Evolutionary conservation across 2,113 vertebrate species (phyloP).

Genomic region (Mugil cephalus): DNA sequence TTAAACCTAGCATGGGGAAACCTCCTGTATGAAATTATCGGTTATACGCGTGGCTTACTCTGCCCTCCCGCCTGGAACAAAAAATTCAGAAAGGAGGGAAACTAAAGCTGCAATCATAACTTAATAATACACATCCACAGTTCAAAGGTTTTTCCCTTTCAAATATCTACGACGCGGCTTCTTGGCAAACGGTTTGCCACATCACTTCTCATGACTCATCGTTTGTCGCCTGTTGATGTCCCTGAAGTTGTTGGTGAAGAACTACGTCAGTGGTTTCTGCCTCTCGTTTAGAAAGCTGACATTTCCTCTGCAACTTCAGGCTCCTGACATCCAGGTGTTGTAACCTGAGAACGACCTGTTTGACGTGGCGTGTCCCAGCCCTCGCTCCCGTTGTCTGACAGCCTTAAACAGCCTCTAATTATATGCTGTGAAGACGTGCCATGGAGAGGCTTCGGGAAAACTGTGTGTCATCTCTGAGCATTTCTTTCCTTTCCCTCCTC

Average conservation of each 20-base stretch:
- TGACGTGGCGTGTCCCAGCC: background rate
- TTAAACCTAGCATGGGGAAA: background rate
- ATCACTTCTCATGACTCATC: constrained; percentile 60
- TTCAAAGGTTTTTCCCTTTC: background rate
- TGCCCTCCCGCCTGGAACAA: background rate
- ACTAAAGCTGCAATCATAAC: constrained; percentile 18
- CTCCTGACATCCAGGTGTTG: constrained; percentile 24
- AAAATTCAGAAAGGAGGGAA: constrained; percentile 3
- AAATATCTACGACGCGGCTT: background rate
- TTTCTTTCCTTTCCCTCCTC: constrained; percentile 9
- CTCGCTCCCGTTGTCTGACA: background rate
- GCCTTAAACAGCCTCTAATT: background rate
- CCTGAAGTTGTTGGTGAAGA: constrained; percentile 28
- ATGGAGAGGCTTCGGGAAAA: background rate
- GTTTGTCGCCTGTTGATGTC: constrained; percentile 54
- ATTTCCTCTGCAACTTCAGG: background rate
- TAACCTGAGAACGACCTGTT: constrained; percentile 8
- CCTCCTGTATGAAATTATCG: background rate
- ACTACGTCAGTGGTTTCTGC: constrained; percentile 28
- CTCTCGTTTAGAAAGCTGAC: constrained; percentile 10
- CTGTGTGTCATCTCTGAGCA: background rate
- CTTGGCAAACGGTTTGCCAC: constrained; percentile 46
- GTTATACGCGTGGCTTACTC: background rate
- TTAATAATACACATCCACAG: constrained; percentile 17
- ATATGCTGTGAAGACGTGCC: background rate